Conservation (phyloP, 2,797 vertebrate species). For the Leuciscus waleckii region DNA sequence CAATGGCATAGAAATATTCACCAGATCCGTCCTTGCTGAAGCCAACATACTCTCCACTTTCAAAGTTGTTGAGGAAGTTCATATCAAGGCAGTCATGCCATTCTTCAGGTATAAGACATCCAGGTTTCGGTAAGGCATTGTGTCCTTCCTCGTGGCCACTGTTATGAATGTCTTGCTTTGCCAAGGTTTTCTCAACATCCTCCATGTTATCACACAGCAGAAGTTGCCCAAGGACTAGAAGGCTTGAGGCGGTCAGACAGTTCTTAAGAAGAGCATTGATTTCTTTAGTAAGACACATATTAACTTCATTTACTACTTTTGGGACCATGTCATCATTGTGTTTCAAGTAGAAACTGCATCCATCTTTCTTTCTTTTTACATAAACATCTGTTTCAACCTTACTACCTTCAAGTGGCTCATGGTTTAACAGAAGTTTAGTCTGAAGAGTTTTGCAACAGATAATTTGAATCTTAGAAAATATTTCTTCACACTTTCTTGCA, state of each 20-base stretch:
- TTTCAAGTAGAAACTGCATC: constrained; percentile 74
- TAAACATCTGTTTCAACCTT: constrained; percentile 64
- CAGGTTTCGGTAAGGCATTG: constrained; percentile 64
- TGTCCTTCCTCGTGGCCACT: constrained; percentile 51
- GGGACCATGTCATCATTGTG: constrained; percentile 62
- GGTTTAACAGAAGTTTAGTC: constrained; percentile 71
- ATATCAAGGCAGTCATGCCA: constrained; percentile 83
- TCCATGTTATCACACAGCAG: constrained; percentile 70
- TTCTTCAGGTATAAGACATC: constrained; percentile 75
- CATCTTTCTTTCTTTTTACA: constrained; percentile 57
- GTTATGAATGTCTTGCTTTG: constrained; percentile 68
- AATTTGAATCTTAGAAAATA: constrained; percentile 79
- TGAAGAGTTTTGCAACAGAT: constrained; percentile 77
- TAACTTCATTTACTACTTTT: constrained; percentile 59
- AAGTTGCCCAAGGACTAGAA: constrained; percentile 73
- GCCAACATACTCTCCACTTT: constrained; percentile 81
- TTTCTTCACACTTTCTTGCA: constrained; percentile 63
- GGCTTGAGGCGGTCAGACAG: constrained; percentile 43
- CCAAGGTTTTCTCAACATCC: constrained; percentile 69
- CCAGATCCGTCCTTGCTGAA: constrained; percentile 62
- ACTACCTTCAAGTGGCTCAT: constrained; percentile 70
- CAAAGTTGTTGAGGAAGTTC: constrained; percentile 80
- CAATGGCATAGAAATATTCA: constrained; percentile 75
- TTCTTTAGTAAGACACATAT: constrained; percentile 69
- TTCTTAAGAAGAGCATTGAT: constrained; percentile 76